A percentile compares a stretch with the other conserved stretches of the same genome.
phyloP scores from a whole-genome alignment of 2,888 invertebrate genomes.

The Anodontia alba region DNA sequence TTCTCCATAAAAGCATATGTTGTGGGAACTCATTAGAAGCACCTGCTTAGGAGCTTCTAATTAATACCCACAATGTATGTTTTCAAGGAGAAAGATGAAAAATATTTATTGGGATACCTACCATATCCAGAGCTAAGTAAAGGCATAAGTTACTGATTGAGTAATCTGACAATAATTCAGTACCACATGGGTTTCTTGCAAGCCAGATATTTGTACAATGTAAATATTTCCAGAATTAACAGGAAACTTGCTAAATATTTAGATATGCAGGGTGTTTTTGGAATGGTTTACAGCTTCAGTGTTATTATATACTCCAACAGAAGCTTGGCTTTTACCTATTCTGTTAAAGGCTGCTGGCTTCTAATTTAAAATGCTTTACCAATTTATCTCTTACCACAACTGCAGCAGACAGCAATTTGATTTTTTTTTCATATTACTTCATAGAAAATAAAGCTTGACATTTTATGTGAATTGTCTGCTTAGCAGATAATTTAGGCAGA shows the following conservation, averaged over 20 bases:
- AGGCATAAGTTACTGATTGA: constrained; percentile 13
- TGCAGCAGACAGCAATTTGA: too few species aligned
- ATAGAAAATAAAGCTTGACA: too few species aligned
- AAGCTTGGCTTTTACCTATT: background rate
- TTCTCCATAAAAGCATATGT: too few species aligned
- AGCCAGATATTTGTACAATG: constrained; percentile 12
- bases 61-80: too few species aligned
- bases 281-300: constrained; percentile 33
- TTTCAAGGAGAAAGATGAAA: too few species aligned
- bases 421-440: too few species aligned
- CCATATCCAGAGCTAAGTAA: constrained; percentile 11
- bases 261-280: constrained; percentile 36
- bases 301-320: background rate
- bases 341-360: background rate
- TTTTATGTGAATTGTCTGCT: too few species aligned
- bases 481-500: too few species aligned
- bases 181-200: background rate
- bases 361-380: background rate
- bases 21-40: too few species aligned
- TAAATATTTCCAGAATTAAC: constrained; percentile 54
- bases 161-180: constrained; percentile 1
- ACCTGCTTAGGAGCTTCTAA: too few species aligned
- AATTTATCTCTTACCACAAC: too few species aligned
- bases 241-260: constrained; percentile 55
- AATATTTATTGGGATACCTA: too few species aligned